Evolutionary conservation across 2,797 vertebrate species (phyloP).

Genomic region (Takifugu rubripes): DNA sequence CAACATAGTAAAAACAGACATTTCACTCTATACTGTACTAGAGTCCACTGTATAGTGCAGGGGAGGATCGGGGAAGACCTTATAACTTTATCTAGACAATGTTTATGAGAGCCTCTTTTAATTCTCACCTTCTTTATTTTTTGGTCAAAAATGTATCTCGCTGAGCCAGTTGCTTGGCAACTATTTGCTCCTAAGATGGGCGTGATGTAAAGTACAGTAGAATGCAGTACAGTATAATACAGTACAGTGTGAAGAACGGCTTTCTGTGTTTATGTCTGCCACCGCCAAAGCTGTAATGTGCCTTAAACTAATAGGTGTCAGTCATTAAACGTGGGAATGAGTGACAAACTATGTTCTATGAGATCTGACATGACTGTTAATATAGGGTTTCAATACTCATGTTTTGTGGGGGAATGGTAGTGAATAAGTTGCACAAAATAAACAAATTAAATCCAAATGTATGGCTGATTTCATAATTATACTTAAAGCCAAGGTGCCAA

Average conservation of each 20-base stretch:
- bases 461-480: too few relatives aligned
- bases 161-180: constrained; percentile 77
- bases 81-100: constrained; percentile 41
- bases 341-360: too few relatives aligned
- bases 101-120: constrained; percentile 37
- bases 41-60: constrained; percentile 29
- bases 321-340: background rate
- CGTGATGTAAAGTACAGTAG: constrained; percentile 15
- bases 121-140: constrained; percentile 47
- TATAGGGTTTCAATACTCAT: too few relatives aligned
- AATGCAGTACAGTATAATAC: constrained; percentile 51
- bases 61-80: constrained; percentile 40
- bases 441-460: background rate
- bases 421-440: too few relatives aligned
- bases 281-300: constrained; percentile 47
- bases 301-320: constrained; percentile 19
- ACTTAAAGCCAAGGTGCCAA: too few relatives aligned
- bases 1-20: constrained; percentile 33
- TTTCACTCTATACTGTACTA: constrained; percentile 23
- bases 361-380: too few relatives aligned
- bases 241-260: constrained; percentile 2
- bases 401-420: too few relatives aligned
- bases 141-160: constrained; percentile 59
- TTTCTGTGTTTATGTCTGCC: constrained; percentile 29
- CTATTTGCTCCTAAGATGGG: constrained; percentile 57